phyloP scores from a whole-genome alignment of 2,888 invertebrate genomes.

The Chrysodeixis includens region DNA sequence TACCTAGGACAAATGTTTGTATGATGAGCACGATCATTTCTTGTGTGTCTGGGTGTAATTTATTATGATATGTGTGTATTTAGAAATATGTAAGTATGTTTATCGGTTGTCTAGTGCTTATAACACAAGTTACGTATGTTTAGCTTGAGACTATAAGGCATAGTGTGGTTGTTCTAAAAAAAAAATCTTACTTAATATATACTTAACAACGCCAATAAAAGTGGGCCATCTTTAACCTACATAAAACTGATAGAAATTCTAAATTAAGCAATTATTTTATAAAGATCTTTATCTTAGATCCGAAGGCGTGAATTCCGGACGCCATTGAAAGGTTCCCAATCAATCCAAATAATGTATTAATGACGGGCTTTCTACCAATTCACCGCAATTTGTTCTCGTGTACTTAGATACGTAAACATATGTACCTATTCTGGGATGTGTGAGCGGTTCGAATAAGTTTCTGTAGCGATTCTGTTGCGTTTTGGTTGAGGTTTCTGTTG shows the following conservation, averaged over 20 bases:
- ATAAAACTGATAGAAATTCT: background rate
- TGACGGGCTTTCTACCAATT: constrained; percentile 64
- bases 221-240: background rate
- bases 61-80: no score
- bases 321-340: constrained; percentile 60
- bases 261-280: background rate
- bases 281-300: background rate
- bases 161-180: no score
- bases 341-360: constrained; percentile 65
- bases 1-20: no score
- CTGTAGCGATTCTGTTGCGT: background rate
- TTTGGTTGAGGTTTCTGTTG: background rate
- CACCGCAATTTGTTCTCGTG: constrained; percentile 47
- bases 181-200: no score
- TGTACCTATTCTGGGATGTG: constrained; percentile 1
- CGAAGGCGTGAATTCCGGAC: background rate
- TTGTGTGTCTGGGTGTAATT: no score
- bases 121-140: no score
- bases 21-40: no score
- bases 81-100: no score
- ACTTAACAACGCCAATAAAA: background rate
- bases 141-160: no score
- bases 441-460: background rate
- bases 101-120: no score
- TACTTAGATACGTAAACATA: constrained; percentile 5